Base-by-base conservation (phyloP, 1,140 invertebrate species). In the Solenopsis invicta region DNA sequence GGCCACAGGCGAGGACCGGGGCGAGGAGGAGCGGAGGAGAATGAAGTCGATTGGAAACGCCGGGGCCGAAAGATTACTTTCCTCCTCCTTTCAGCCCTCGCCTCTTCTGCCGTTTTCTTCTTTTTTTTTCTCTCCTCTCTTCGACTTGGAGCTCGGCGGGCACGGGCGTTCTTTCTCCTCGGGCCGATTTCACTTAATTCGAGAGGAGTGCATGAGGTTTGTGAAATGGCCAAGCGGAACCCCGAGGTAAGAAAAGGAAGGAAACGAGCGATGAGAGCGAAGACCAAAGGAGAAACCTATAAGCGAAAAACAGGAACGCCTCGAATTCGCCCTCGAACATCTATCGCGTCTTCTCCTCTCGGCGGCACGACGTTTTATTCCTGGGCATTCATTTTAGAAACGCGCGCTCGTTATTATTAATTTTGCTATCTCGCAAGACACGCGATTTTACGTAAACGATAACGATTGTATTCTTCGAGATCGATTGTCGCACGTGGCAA, bases 41-140 rank as follows among this genome's bases (percentile, higher is more conserved):
- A 91, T 86, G 91, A 92, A 93, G 92, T 94, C 92, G 92, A 92
- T 93, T 92, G 91, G 89, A 93, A 94, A 93, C 91, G 91, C 92
- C 88, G 89, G 90, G 88, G 91, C 91, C 88, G 90, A 91, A 87
- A 93, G 90, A 89, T 90, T 90, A 66, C 88, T 89, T 88, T 91
- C 85, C 80, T 90, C 67, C n/a, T 18, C 41, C 41, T 41, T 41
- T 8, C 4, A 45, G 24, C 61, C 34, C 45, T 77, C 69, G 59
- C 12, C n/a, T 45, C 13, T 24, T 9, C 13, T 45, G 18, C 5
- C 4, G 24, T 50, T 48, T 75, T 41, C n/a, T 21, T 45, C 34
- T 10, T 29, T 48, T 72, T 52, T 37, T 29, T 74, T 13, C 41
- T 29, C 29, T 52, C 61, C 52, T 16, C 12, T 16, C 67, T 41